Evolutionary conservation across 2,113 vertebrate species (phyloP), one percentile per base, ranked within the genome.

Genomic region (Mohoua ochrocephala): DNA sequence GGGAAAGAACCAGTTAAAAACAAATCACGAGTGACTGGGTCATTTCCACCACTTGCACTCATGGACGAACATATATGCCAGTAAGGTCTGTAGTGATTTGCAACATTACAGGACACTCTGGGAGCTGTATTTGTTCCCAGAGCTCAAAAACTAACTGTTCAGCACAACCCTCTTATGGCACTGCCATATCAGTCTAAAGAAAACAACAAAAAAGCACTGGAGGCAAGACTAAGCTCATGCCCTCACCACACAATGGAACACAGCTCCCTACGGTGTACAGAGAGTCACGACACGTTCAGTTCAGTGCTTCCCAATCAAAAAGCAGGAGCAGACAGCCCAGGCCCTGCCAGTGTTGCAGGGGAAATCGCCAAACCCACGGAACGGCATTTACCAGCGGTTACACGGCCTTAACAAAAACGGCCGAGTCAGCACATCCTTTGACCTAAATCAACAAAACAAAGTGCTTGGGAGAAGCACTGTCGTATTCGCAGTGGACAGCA

Each of bases 361-460:
- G 54, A 94, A 84, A 87, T 39, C 53, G 91, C 91, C 71, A 85
- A 96, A 47, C 86, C n/a, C 28, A 11, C 74, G 73, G 91, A 88
- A 31, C 0, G 2, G 74, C 87, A 87, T 89, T 95, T 64, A 78
- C 77, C 84, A 41, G 89, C 2, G 3, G 60, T 89, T 92, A 54
- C 45, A 70, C 56, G 63, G 42, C 79, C 85, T 60, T 71, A 39
- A 59, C 56, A 71, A 91, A 90, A 95, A 84, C 0, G 2, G 92
- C 37, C 30, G 20, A 96, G 88, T 96, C 91, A 80, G 89, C 87
- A 96, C 41, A 81, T 97, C 68, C 39, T 77, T 96, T 73, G 94
- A 97, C 91, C 91, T 96, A 61, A 94, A 97, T 87, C 92, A 90
- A 81, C 12, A 85, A 87, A 97, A 93, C 59, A 42, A 95, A 95